A percentile compares a stretch with the other conserved stretches of the same genome.
Conservation (phyloP, 2,888 invertebrate genomes). For the Morinoia aosen region DNA sequence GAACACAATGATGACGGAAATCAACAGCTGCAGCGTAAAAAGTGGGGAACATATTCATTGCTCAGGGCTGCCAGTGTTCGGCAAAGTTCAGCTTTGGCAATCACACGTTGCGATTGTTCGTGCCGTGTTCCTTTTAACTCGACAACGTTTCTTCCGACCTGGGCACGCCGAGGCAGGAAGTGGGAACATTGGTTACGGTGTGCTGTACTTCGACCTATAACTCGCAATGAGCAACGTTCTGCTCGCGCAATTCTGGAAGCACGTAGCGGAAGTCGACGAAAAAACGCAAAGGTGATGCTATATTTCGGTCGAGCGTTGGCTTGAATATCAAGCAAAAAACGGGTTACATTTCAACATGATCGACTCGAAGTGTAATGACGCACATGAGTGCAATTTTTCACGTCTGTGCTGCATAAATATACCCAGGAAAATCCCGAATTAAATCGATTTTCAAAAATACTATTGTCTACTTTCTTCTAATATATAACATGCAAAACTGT, state of each 20-base stretch:
- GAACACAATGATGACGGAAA: background rate
- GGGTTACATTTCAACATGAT: background rate
- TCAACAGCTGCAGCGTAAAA: background rate
- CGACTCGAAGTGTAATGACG: background rate
- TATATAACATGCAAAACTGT: too few species aligned
- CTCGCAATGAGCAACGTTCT: background rate
- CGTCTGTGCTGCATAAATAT: too few species aligned
- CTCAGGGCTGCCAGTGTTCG: background rate
- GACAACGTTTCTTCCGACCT: background rate
- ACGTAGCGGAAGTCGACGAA: background rate
- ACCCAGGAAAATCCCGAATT: too few species aligned
- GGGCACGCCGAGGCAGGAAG: background rate
- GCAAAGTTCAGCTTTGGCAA: background rate
- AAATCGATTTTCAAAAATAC: too few species aligned
- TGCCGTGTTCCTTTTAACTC: background rate
- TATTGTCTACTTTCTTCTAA: too few species aligned
- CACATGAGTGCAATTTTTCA: too few species aligned
- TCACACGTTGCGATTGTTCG: background rate
- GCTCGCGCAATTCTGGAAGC: background rate
- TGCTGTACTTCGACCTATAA: background rate
- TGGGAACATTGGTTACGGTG: background rate
- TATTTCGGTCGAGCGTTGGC: background rate
- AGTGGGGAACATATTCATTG: background rate
- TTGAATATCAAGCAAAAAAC: background rate
- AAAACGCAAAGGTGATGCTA: background rate